Percentiles rank a stretch among this genome's conserved stretches.
These are phyloP conservation scores for Edolisoma coerulescens DNA, from an alignment of 2,113 vertebrate genomes.

Conservation along the genomic window DNA sequence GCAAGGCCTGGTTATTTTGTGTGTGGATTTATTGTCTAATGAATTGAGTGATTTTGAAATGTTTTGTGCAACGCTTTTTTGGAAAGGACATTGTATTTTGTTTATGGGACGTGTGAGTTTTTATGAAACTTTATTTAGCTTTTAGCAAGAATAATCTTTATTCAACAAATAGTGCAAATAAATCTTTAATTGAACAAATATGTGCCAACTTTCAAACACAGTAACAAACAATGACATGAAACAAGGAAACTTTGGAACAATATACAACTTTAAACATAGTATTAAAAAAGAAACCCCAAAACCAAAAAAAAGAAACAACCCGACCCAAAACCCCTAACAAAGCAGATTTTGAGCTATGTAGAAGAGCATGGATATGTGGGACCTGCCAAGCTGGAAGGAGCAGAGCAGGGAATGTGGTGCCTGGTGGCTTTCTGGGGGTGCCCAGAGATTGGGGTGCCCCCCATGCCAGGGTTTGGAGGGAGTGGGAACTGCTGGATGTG, in stretches of 20 bases:
- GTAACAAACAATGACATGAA: constrained; percentile 66
- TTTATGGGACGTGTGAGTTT: constrained; percentile 63
- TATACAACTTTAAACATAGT: constrained; percentile 45
- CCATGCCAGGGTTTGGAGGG: accelerated
- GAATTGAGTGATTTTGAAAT: constrained; percentile 65
- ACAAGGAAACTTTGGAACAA: constrained; percentile 56
- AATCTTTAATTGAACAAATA: constrained; percentile 68
- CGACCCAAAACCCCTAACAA: neutral
- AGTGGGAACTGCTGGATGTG: neutral
- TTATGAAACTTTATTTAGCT: constrained; percentile 69
- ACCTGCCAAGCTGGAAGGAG: neutral
- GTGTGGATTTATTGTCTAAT: constrained; percentile 66
- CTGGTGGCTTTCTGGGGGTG: accelerated
- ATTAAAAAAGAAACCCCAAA: neutral
- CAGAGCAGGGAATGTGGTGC: neutral
- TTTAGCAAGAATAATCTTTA: constrained; percentile 70
- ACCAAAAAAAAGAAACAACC: neutral
- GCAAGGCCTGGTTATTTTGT: constrained; percentile 54
- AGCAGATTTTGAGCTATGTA: neutral
- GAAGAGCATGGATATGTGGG: neutral
- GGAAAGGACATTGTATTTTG: constrained; percentile 65
- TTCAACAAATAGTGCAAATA: constrained; percentile 67
- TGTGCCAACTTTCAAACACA: constrained; percentile 64
- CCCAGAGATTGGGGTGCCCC: neutral
- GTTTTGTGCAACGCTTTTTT: constrained; percentile 61